Evolutionary conservation across 2,797 vertebrate species (phyloP).

Genomic region (Ctenopoma kingsleyae): DNA sequence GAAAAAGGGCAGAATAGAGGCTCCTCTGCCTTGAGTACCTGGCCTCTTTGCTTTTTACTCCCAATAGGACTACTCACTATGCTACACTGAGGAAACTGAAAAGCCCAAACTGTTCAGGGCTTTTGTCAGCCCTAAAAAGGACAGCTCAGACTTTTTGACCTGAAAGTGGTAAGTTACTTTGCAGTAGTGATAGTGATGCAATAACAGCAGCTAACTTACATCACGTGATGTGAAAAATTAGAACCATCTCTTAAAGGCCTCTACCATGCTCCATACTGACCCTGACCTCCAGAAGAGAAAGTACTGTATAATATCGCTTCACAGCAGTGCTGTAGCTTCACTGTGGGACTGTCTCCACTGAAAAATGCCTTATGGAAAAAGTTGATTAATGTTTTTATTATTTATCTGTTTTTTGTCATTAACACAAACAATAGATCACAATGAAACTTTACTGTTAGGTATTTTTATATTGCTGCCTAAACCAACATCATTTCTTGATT

Average conservation of each 20-base stretch:
- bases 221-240: slow-evolving; percentile 4
- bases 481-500: slow-evolving; percentile 8
- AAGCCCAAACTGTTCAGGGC: slow-evolving; percentile 34
- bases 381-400: not conserved
- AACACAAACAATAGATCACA: not conserved
- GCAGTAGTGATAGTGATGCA: slow-evolving; percentile 2
- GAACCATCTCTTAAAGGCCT: not conserved
- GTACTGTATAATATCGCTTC: not conserved
- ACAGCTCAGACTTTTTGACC: slow-evolving; percentile 21
- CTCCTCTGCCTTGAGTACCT: slow-evolving; percentile 63
- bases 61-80: slow-evolving; percentile 75
- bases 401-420: not conserved
- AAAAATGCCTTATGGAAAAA: slow-evolving; percentile 17
- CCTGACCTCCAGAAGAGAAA: slow-evolving; percentile 21
- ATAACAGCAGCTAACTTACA: slow-evolving; percentile 11
- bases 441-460: not conserved
- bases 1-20: slow-evolving; percentile 72
- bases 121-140: slow-evolving; percentile 30
- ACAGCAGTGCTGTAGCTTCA: not conserved
- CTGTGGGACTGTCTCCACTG: slow-evolving; percentile 1
- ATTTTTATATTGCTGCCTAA: not conserved
- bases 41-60: slow-evolving; percentile 74
- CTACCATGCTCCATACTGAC: slow-evolving; percentile 1
- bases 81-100: slow-evolving; percentile 73
- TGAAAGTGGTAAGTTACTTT: slow-evolving; percentile 1